Percentiles rank a stretch among this genome's conserved stretches.
These are phyloP conservation scores for Conchocele bisecta DNA, from an alignment of 2,888 invertebrate genomes.

Conservation along the genomic window DNA sequence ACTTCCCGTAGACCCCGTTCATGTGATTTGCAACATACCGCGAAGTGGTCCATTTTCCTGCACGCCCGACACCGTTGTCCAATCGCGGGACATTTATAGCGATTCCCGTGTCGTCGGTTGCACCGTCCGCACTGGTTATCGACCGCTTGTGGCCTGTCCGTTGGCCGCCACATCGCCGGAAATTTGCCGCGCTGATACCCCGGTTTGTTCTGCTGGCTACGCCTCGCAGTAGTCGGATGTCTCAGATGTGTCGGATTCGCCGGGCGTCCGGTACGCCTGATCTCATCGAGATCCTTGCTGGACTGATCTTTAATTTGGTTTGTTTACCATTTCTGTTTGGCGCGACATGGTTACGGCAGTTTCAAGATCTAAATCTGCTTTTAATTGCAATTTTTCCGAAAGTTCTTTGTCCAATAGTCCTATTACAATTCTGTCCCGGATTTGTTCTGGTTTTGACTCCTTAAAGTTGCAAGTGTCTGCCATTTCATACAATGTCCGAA, in stretches of 20 bases:
- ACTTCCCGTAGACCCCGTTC: too few species aligned
- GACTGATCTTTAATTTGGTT: slow-evolving; percentile 10
- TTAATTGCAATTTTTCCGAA: slow-evolving; percentile 23
- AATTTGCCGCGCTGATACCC: too few species aligned
- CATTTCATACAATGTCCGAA: slow-evolving; percentile 28
- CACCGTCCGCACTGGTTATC: not conserved
- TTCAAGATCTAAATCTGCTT: slow-evolving; percentile 17
- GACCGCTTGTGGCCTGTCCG: too few species aligned
- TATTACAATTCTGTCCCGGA: slow-evolving; percentile 32
- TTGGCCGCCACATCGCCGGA: too few species aligned
- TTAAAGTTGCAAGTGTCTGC: slow-evolving; percentile 38
- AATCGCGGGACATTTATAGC: slow-evolving; percentile 16
- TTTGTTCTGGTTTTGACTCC: slow-evolving; percentile 15
- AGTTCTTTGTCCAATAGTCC: slow-evolving; percentile 26
- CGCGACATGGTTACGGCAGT: slow-evolving; percentile 8
- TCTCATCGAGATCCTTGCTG: slow-evolving; percentile 7
- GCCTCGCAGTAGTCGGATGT: too few species aligned
- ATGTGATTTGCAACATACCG: too few species aligned
- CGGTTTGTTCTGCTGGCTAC: too few species aligned
- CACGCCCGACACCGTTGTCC: slow-evolving; percentile 26
- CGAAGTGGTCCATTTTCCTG: not conserved
- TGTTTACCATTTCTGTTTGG: slow-evolving; percentile 29
- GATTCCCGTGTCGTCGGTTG: slow-evolving; percentile 4
- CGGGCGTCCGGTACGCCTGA: too few species aligned
- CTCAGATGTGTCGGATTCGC: too few species aligned